Base-by-base conservation (phyloP, 2,888 invertebrate species). In the Sarcophaga carnaria region DNA sequence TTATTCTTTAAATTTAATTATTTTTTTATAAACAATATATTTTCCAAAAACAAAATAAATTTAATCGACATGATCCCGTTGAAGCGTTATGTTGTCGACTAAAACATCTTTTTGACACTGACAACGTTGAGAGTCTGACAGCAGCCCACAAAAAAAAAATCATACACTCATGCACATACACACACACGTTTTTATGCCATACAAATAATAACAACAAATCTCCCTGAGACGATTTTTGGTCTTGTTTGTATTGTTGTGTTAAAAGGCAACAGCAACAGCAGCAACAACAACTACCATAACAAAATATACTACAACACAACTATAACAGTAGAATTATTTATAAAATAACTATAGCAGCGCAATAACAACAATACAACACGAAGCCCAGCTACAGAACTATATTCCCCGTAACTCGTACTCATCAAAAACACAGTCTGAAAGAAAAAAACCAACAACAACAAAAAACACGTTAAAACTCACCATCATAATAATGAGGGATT, bases 61-160 rank as follows among this genome's bases (percentile, higher is more conserved):
- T 66, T 60, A 77, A 82, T 86, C 91, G 90, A 93, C 93, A 93
- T 92, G 92, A 92, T 92, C 90, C 89, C 92, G 91, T 92, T 91
- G 91, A 91, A 92, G 91, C 92, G 91, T 92, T 91, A 92, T 92
- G 92, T 92, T 91, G 92, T 92, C 93, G 92, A 93, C 93, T 92
- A 92, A 93, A 93, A 92, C 91, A 92, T 93, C 92, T 92, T 92
- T 93, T 93, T 93, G 93, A 92, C 93, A 92, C 93, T 93, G 92
- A 93, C 93, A 92, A 90, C 91, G 91, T 91, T 90, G 91, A 91
- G 92, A 92, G 92, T 60, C 91, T 91, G 92, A 91, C 91, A 91
- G 89, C 90, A 91, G 76, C 75, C 71, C 76, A 81, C 79, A 87
- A 83, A 87, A 84, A 83, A 82, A 69, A 67, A 67, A 37, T 62